Percentiles rank a stretch among this genome's conserved stretches.
These are phyloP conservation scores for Sialis lutaria DNA, from an alignment of 2,888 invertebrate genomes.

Conservation along the genomic window DNA sequence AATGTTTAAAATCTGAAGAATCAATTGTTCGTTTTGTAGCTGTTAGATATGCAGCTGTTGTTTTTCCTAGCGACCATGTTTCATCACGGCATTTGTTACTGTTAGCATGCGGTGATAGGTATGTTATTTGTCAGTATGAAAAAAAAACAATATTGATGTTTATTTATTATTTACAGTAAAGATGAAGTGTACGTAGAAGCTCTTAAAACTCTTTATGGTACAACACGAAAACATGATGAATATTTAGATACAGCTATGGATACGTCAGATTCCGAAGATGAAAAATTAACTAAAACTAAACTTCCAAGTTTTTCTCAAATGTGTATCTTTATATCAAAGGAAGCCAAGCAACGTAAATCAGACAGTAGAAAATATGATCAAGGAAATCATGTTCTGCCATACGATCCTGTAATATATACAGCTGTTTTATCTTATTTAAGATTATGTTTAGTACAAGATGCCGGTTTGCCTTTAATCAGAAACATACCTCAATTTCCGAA, in stretches of 20 bases:
- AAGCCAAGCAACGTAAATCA: slow-evolving; percentile 35
- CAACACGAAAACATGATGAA: slow-evolving; percentile 36
- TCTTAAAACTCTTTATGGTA: slow-evolving; percentile 54
- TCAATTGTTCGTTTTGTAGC: slow-evolving; percentile 68
- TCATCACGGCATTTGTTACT: slow-evolving; percentile 69
- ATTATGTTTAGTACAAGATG: slow-evolving; percentile 51
- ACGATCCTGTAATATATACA: slow-evolving; percentile 48
- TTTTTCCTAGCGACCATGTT: slow-evolving; percentile 67
- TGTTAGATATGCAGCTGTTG: slow-evolving; percentile 61
- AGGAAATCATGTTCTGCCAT: slow-evolving; percentile 53
- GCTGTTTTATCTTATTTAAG: slow-evolving; percentile 70
- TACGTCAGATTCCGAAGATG: slow-evolving; percentile 10
- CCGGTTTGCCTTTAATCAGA: slow-evolving; percentile 35
- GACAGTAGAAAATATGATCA: slow-evolving; percentile 21
- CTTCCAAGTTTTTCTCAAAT: slow-evolving; percentile 59
- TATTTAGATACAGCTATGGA: slow-evolving; percentile 19
- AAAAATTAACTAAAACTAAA: slow-evolving; percentile 13
- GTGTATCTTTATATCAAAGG: slow-evolving; percentile 50
- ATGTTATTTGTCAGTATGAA: slow-evolving; percentile 9
- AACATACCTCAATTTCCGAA: slow-evolving; percentile 40
- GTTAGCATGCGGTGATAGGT: slow-evolving; percentile 71
- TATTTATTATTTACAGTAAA: slow-evolving; percentile 31
- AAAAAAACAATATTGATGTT: neutral
- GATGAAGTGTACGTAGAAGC: slow-evolving; percentile 62
- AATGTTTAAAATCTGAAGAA: slow-evolving; percentile 60